Evolutionary conservation across 2,113 vertebrate genomes (phyloP).

Genomic region (Oreochromis aureus): DNA sequence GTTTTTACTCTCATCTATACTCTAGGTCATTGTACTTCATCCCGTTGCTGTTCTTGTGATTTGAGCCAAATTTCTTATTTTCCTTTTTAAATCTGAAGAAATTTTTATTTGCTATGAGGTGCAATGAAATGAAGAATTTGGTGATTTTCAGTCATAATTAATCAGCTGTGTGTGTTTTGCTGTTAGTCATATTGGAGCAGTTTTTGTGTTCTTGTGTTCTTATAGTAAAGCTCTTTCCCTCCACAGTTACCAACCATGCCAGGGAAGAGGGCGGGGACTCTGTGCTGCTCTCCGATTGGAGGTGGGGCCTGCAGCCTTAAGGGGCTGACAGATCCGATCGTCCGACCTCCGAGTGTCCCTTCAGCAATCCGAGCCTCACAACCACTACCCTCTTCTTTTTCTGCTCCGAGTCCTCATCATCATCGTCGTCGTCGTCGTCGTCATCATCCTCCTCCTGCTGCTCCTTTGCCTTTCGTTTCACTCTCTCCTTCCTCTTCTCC

Average conservation of each 20-base stretch:
- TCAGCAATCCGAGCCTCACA: slow-evolving; percentile 53
- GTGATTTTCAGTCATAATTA: background rate
- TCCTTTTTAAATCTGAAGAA: background rate
- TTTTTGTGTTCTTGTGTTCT: background rate
- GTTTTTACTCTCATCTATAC: background rate
- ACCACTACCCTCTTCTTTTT: slow-evolving; percentile 62
- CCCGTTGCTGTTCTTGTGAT: background rate
- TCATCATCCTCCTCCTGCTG: background rate
- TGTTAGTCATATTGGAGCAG: background rate
- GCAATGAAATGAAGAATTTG: background rate
- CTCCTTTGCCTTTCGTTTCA: background rate
- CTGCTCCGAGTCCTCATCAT: background rate
- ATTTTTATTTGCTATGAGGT: background rate
- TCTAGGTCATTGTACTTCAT: background rate
- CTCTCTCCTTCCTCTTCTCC: slow-evolving; percentile 7
- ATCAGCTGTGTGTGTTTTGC: background rate
- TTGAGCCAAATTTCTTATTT: background rate
- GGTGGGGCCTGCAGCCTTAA: background rate
- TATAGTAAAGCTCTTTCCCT: background rate
- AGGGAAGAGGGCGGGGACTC: background rate
- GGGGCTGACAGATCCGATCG: slow-evolving; percentile 51
- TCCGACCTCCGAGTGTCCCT: slow-evolving; percentile 51
- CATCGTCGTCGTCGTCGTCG: background rate
- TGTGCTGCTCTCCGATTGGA: background rate
- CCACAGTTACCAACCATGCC: background rate